These are phyloP conservation scores for Teinopalpus imperialis DNA, from an alignment of 2,888 invertebrate species.

Conservation along the genomic window DNA sequence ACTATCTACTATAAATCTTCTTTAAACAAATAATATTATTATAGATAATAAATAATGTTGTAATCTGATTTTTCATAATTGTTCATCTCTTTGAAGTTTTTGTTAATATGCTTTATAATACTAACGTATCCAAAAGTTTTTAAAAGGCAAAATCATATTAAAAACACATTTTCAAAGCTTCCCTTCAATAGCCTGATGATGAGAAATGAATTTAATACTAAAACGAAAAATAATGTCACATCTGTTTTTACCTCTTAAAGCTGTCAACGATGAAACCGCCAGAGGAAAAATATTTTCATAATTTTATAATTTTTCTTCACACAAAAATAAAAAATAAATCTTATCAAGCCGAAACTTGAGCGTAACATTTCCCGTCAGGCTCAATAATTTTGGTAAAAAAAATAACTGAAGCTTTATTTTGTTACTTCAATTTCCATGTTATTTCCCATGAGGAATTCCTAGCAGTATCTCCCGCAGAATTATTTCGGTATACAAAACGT, in stretches of 20 bases:
- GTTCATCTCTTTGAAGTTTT: too few species aligned
- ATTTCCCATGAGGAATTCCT: constrained; percentile 24
- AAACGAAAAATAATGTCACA: neutral
- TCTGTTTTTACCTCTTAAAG: constrained; percentile 6
- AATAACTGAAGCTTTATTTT: constrained; percentile 15
- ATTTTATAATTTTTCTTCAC: constrained; percentile 1
- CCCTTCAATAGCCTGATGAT: too few species aligned
- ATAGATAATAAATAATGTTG: too few species aligned
- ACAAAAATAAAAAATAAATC: constrained; percentile 12
- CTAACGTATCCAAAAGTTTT: too few species aligned
- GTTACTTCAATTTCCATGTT: constrained; percentile 23
- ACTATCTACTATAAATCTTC: too few species aligned
- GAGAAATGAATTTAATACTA: constrained; percentile 1
- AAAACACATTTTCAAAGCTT: too few species aligned
- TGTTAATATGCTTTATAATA: too few species aligned
- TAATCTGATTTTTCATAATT: too few species aligned
- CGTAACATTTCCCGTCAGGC: constrained; percentile 13
- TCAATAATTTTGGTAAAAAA: constrained; percentile 16
- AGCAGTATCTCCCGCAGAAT: neutral
- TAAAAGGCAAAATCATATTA: too few species aligned
- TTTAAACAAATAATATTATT: too few species aligned
- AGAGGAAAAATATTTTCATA: constrained; percentile 1
- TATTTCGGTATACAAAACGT: constrained; percentile 18
- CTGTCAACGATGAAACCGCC: constrained; percentile 3
- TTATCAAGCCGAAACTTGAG: constrained; percentile 13